These are phyloP conservation scores for Antheraea pernyi DNA, from an alignment of 1,140 invertebrate genomes.

Conservation along the genomic window DNA sequence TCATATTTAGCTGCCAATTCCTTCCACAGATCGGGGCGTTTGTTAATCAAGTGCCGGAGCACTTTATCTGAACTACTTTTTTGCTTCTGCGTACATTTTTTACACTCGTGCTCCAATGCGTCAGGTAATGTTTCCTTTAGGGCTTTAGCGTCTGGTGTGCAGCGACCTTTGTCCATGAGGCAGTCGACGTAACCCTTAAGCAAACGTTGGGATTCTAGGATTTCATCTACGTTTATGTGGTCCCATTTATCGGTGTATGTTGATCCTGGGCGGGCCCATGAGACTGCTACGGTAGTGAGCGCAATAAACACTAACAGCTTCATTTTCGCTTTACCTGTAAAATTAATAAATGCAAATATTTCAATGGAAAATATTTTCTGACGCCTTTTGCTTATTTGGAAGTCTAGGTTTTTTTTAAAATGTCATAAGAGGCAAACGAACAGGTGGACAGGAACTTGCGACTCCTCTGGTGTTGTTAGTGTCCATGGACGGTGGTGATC, in stretches of 20 bases:
- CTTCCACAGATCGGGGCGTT: constrained; percentile 82
- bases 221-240: constrained; percentile 85
- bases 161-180: constrained; percentile 83
- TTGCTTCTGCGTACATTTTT: constrained; percentile 84
- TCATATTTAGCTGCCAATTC: constrained; percentile 82
- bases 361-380: not conserved
- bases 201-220: constrained; percentile 85
- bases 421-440: too few relatives aligned
- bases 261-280: constrained; percentile 62
- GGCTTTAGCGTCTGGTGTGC: constrained; percentile 85
- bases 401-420: too few relatives aligned
- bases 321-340: constrained; percentile 8
- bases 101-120: constrained; percentile 83
- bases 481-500: too few relatives aligned
- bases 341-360: not conserved
- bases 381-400: too few relatives aligned
- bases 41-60: constrained; percentile 79
- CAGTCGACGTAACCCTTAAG: constrained; percentile 86
- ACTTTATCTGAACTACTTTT: constrained; percentile 81
- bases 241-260: constrained; percentile 88
- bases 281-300: constrained; percentile 35
- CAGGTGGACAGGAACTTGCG: too few relatives aligned
- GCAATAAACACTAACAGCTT: constrained; percentile 2
- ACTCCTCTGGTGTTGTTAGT: too few relatives aligned
- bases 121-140: constrained; percentile 86